Evolutionary conservation across 2,113 vertebrate species (phyloP), one percentile per base, ranked within the genome.

Genomic region (Poeciliopsis occidentalis): DNA sequence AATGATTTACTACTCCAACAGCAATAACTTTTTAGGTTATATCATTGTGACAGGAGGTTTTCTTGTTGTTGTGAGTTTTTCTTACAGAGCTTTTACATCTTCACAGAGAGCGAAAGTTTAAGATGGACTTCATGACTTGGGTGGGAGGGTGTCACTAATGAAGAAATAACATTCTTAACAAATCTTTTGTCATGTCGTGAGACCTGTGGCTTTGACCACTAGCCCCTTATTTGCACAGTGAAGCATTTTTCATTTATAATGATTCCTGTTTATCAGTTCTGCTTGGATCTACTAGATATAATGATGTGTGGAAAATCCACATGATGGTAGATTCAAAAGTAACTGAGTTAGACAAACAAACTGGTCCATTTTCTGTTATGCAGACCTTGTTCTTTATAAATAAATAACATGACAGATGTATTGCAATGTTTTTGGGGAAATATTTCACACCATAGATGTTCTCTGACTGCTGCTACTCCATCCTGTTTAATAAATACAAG

Each of bases 181-280:
- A 47, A 73, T 80, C 79, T 71, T 83, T 82, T 85, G 85, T 75
- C 37, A 44, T 69, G 79, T 90, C 89, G 88, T 79, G 68, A 85
- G 89, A 84, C 60, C 47, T 29, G 19, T 37, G 64, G 60, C 57
- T 86, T 80, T 12, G 37, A 64, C 62, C 11, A 19, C 60, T 80
- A 31, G 15, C 24, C 69, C 66, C 4, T 0, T 37, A 17, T 69
- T 47, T 37, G 31, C 11, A 51, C 71, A 79, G 61, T 27, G 32
- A 64, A 12, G 15, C 74, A 61, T 77, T 85, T 17, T 75, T 67
- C 60, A 19, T 69, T 26, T 60, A n/a, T 70, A 26, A 62, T 10
- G 39, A 69, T 37, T 79, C 22, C 29, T 62, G 32, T 31, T 32
- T 64, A 51, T 78, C 31, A 60, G 22, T 39, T 31, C 34, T 31